Percentiles rank a stretch among this genome's conserved stretches.
Evolutionary conservation across 2,797 vertebrate genomes (phyloP).

Genomic region (Gymnoscopelus microlampas): DNA sequence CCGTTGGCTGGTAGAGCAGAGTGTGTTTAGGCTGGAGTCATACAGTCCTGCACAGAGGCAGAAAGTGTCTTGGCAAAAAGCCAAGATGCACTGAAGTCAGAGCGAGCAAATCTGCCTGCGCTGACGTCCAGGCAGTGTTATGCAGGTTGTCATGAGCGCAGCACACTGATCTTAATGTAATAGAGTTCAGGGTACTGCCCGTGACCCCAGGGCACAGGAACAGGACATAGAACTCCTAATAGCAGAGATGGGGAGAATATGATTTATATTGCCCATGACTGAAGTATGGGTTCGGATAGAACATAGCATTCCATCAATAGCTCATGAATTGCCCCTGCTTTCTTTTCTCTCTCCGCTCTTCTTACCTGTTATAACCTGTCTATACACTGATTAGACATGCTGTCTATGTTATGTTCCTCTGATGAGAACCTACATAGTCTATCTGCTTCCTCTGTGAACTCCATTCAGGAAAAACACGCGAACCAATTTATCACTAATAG

Average conservation of each 20-base stretch:
- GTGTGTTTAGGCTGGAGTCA: slow-evolving; percentile 30
- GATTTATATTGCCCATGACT: slow-evolving; percentile 15
- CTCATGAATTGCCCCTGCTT: slow-evolving; percentile 40
- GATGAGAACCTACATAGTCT: slow-evolving; percentile 33
- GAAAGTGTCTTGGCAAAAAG: slow-evolving; percentile 51
- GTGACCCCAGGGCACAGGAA: slow-evolving; percentile 45
- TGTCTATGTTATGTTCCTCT: slow-evolving; percentile 14
- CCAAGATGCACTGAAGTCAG: slow-evolving; percentile 62
- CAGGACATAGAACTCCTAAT: slow-evolving; percentile 44
- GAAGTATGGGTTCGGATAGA: slow-evolving; percentile 37
- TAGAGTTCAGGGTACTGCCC: slow-evolving; percentile 52
- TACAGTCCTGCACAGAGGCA: slow-evolving; percentile 1
- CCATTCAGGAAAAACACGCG: slow-evolving; percentile 26
- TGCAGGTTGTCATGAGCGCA: slow-evolving; percentile 65
- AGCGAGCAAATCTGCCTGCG: slow-evolving; percentile 35
- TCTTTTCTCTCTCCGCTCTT: background rate
- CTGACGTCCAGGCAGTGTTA: slow-evolving; percentile 73
- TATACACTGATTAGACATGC: slow-evolving; percentile 14
- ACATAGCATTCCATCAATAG: slow-evolving; percentile 51
- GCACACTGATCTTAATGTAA: slow-evolving; percentile 63
- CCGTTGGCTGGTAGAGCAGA: slow-evolving; percentile 30
- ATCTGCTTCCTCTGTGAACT: slow-evolving; percentile 41
- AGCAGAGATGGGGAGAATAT: background rate
- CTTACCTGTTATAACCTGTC: background rate
- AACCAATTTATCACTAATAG: slow-evolving; percentile 62